Percentiles rank a stretch among this genome's conserved stretches.
Evolutionary conservation across 2,797 vertebrate genomes (phyloP).

Genomic region (Hoplostethus atlanticus): DNA sequence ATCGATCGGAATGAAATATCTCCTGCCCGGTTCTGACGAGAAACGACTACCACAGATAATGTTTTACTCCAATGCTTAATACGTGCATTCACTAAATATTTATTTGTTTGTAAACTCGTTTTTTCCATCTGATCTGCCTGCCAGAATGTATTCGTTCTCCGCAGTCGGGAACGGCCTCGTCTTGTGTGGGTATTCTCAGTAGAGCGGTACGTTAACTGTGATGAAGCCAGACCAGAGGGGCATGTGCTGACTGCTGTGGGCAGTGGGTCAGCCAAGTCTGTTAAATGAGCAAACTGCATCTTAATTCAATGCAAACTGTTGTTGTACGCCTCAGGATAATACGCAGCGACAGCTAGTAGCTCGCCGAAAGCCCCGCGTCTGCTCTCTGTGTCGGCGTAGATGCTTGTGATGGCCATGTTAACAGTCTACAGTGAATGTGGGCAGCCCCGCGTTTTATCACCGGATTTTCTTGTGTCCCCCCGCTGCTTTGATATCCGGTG

Average conservation of each 20-base stretch:
- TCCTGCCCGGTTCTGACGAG: constrained; percentile 72
- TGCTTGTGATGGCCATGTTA: constrained; percentile 54
- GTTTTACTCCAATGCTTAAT: constrained; percentile 47
- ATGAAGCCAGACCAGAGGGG: constrained; percentile 45
- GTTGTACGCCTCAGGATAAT: constrained; percentile 44
- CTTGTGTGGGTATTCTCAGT: constrained; percentile 74
- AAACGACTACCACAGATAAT: constrained; percentile 58
- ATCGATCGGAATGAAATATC: constrained; percentile 73
- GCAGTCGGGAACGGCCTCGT: constrained; percentile 49
- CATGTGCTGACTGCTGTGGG: constrained; percentile 60
- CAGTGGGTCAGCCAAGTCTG: constrained; percentile 64
- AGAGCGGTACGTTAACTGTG: constrained; percentile 13
- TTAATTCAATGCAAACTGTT: constrained; percentile 53
- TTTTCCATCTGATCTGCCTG: constrained; percentile 45
- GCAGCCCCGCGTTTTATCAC: constrained; percentile 45
- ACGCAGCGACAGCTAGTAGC: constrained; percentile 53
- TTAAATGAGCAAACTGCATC: constrained; percentile 38
- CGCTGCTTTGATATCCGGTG: constrained; percentile 74
- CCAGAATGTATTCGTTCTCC: constrained; percentile 57
- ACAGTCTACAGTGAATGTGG: constrained; percentile 32
- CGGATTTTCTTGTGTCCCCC: constrained; percentile 48
- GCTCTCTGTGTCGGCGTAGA: constrained; percentile 52
- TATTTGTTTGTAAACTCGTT: constrained; percentile 51
- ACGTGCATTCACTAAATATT: constrained; percentile 56
- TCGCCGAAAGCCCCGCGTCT: constrained; percentile 43